Base-by-base conservation (phyloP, 2,797 vertebrate species). In the Ptychadena robeensis region DNA sequence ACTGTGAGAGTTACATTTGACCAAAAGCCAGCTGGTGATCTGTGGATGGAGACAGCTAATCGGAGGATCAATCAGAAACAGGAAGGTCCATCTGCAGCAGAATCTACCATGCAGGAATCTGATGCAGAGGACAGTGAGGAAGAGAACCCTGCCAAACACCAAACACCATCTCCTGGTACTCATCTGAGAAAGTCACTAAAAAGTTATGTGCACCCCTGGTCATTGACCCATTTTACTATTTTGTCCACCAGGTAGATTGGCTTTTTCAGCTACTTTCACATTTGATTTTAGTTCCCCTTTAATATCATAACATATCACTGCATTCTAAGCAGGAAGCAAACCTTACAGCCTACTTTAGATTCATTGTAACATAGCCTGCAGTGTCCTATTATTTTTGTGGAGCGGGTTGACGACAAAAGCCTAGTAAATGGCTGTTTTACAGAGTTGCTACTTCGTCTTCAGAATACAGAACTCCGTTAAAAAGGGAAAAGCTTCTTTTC, bases 331-430 rank as follows among this genome's bases (percentile, higher is more conserved):
- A 30, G 32, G 32, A 78, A 79, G 25, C 8, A 79, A 79, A 57
- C 65, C 25, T 14, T 25, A n/a, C 25, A 35, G 9, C 25, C 48
- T 69, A n/a, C 65, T 57, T 32, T 31, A 40, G 67, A 63, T 71
- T 80, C 78, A 71, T 63, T 80, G 34, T 80, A 63, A 44, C 35
- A 80, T 80, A 71, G 48, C 67, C 67, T 80, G 67, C 10, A 80
- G 67, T 80, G 28, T 11, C 78, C 67, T 71, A 71, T 71, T 70
- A 80, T 53, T 38, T 79, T 37, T 79, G 22, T 38, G 48, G 40
- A 53, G 32, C 15, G 38, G 48, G 44, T 27, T 79, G 31, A 79
- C 59, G 77, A 59, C 40, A 69, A 70, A 68, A 61, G n/a, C n/a
- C 48, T n/a, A 8, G 31, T 67, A 67, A 78, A 78, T 67, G 38